Percentiles rank a stretch among this genome's conserved stretches.
Evolutionary conservation across 2,888 invertebrate genomes (phyloP).

Genomic region (Acleris emargana): DNA sequence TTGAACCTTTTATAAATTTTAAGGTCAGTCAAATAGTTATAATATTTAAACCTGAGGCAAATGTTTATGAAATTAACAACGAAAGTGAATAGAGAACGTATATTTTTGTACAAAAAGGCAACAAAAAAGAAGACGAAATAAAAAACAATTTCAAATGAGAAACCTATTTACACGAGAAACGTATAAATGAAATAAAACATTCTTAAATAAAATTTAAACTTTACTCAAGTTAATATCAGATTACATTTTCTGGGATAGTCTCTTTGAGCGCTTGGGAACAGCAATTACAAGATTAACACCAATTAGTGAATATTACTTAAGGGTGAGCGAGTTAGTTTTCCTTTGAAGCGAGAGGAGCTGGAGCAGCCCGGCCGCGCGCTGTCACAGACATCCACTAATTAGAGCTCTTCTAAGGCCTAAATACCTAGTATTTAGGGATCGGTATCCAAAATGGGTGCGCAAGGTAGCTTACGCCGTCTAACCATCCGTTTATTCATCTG

Average conservation of each 20-base stretch:
- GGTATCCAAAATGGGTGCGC: too few relatives aligned
- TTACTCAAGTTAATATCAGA: too few relatives aligned
- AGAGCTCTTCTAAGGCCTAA: too few relatives aligned
- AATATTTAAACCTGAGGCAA: too few relatives aligned
- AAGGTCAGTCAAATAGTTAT: too few relatives aligned
- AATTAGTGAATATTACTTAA: slow-evolving; percentile 1
- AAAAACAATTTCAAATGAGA: not conserved
- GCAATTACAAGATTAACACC: not conserved
- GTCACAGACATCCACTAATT: too few relatives aligned
- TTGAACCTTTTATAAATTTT: too few relatives aligned
- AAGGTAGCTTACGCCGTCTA: too few relatives aligned
- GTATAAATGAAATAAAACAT: not conserved
- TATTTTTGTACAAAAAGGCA: not conserved
- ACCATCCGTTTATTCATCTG: too few relatives aligned
- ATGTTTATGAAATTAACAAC: slow-evolving; percentile 33
- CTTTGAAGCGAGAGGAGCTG: not conserved
- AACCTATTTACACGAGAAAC: not conserved
- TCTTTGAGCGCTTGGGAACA: too few relatives aligned
- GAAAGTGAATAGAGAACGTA: not conserved
- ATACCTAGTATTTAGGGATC: too few relatives aligned
- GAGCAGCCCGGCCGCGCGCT: not conserved
- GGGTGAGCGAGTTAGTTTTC: not conserved
- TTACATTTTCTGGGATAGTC: too few relatives aligned
- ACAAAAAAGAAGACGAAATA: not conserved
- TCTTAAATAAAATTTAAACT: not conserved